phyloP scores from a whole-genome alignment of 2,888 invertebrate genomes.

The Stenurella melanura region DNA sequence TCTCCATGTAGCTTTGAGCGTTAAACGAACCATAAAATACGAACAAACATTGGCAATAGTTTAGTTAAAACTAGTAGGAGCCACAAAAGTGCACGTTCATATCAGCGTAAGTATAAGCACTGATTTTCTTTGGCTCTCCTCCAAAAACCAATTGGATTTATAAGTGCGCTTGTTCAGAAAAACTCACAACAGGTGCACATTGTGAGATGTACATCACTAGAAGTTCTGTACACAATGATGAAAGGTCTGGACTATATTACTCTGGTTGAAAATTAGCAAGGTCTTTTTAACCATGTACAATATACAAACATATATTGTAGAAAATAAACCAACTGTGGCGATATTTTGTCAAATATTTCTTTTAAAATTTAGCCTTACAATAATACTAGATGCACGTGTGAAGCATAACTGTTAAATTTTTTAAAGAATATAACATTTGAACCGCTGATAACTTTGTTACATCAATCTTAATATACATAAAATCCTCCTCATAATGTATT shows the following conservation, averaged over 20 bases:
- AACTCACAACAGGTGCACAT: constrained; percentile 40
- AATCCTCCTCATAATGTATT: too few relatives aligned
- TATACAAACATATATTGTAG: too few relatives aligned
- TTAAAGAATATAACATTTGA: too few relatives aligned
- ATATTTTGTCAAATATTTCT: too few relatives aligned
- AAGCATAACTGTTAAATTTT: too few relatives aligned
- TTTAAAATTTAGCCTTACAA: too few relatives aligned
- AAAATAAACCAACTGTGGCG: too few relatives aligned
- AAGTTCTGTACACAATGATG: not conserved
- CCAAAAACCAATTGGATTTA: constrained; percentile 44
- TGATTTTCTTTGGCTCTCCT: constrained; percentile 44
- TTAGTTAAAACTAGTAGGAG: constrained; percentile 30
- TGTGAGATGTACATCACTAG: constrained; percentile 8
- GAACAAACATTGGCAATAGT: constrained; percentile 41
- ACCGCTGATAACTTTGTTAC: too few relatives aligned
- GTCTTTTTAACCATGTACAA: too few relatives aligned
- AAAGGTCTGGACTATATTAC: constrained; percentile 4
- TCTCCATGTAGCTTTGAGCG: constrained; percentile 18
- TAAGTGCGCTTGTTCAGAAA: constrained; percentile 19
- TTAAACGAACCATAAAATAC: constrained; percentile 36
- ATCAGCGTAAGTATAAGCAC: constrained; percentile 31
- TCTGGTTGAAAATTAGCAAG: not conserved
- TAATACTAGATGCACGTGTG: too few relatives aligned
- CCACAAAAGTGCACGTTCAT: constrained; percentile 41
- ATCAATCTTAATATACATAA: too few relatives aligned